Conservation (phyloP, 2,113 vertebrate genomes). For the Carettochelys insculpta region DNA sequence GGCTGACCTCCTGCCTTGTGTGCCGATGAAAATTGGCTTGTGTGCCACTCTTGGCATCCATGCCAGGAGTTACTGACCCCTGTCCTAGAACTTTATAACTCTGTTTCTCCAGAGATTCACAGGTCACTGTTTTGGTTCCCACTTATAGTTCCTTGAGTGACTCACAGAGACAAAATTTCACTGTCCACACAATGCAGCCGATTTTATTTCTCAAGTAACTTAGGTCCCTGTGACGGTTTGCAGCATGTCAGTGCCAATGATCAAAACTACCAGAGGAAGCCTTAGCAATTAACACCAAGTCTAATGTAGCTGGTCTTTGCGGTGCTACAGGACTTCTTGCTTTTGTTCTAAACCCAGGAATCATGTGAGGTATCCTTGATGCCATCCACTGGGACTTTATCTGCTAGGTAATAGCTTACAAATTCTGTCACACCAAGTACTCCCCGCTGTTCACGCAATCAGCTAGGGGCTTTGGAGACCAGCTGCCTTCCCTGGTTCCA, state of each 20-base stretch:
- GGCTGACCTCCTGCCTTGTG: too few relatives aligned
- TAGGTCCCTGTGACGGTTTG: background rate
- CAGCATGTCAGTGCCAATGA: background rate
- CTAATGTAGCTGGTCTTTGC: too few relatives aligned
- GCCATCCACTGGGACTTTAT: background rate
- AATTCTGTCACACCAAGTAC: background rate
- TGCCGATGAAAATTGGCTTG: too few relatives aligned
- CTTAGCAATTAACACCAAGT: background rate
- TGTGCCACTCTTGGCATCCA: too few relatives aligned
- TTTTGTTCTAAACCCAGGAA: background rate
- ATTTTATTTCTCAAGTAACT: background rate
- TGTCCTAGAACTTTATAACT: background rate
- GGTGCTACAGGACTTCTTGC: too few relatives aligned
- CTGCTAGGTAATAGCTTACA: background rate
- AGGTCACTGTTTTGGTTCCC: background rate
- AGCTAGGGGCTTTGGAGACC: background rate
- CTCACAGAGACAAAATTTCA: background rate
- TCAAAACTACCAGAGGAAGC: background rate
- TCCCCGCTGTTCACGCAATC: too few relatives aligned
- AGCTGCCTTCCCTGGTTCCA: background rate
- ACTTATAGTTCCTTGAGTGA: background rate
- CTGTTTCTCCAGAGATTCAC: background rate
- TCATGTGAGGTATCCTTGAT: background rate
- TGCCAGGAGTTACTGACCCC: too few relatives aligned
- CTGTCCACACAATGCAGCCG: background rate